Evolutionary conservation across 1,140 invertebrate genomes (phyloP).

Genomic region (Drosophila chauvacae): DNA sequence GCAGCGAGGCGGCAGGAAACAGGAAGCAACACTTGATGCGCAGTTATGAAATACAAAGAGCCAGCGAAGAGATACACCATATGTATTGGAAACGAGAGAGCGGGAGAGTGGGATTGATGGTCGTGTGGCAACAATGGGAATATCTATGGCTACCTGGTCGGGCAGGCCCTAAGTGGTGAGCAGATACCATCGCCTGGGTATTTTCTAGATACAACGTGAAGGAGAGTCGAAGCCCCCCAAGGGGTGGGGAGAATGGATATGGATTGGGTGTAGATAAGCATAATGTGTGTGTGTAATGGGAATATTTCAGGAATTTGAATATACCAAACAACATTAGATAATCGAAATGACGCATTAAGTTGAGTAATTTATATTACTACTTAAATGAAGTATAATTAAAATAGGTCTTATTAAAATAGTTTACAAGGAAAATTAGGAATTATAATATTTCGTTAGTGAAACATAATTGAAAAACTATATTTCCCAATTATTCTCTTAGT

Average conservation of each 20-base stretch:
- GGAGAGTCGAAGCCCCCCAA: not conserved
- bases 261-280: slow-evolving; percentile 32
- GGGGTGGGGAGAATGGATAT: slow-evolving; percentile 8
- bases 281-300: slow-evolving; percentile 28
- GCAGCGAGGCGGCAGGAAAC: slow-evolving; percentile 48
- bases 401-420: not conserved
- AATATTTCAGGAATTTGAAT: slow-evolving; percentile 7
- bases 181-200: slow-evolving; percentile 19
- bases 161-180: slow-evolving; percentile 15
- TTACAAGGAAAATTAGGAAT: too few species aligned
- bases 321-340: not conserved
- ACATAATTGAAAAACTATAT: not conserved
- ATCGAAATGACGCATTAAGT: not conserved
- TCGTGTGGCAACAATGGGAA: slow-evolving; percentile 49
- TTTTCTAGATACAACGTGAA: slow-evolving; percentile 22
- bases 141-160: slow-evolving; percentile 36
- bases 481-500: not conserved
- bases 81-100: slow-evolving; percentile 1
- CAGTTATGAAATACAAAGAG: slow-evolving; percentile 65
- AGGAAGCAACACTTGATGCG: slow-evolving; percentile 77
- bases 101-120: slow-evolving; percentile 29
- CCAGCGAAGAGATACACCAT: slow-evolving; percentile 37
- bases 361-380: not conserved
- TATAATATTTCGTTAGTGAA: not conserved
- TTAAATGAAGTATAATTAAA: too few species aligned